Conservation (phyloP, 2,797 vertebrate species). For the Coluber constrictor region DNA sequence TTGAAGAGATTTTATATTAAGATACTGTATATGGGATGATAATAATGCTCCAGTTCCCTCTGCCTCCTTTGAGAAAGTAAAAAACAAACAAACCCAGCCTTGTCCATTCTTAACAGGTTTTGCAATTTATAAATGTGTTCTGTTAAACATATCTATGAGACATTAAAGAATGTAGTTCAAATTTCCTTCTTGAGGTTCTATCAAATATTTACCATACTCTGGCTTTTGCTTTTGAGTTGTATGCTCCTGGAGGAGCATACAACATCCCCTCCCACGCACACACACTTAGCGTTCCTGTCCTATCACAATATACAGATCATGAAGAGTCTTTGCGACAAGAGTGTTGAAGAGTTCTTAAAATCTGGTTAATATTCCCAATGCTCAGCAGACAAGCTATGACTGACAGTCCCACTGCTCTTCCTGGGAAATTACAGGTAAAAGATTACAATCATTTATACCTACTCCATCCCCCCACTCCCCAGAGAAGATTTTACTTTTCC, state of each 20-base stretch:
- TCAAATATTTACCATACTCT: not conserved
- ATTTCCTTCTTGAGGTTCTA: not conserved
- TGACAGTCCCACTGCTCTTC: not conserved
- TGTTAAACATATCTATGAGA: not conserved
- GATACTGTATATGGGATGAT: not conserved
- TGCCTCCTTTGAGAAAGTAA: not conserved
- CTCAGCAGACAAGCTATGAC: not conserved
- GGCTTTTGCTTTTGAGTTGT: not conserved
- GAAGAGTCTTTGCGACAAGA: not conserved
- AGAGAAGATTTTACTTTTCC: not conserved
- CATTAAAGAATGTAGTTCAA: not conserved
- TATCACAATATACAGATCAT: not conserved
- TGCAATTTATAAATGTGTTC: not conserved
- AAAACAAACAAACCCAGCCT: not conserved
- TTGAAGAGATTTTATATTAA: constrained; percentile 3
- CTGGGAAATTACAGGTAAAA: not conserved
- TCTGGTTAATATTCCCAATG: not conserved
- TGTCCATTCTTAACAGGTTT: not conserved
- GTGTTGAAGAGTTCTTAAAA: not conserved
- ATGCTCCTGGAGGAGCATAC: not conserved
- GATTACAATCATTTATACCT: not conserved
- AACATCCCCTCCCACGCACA: too few species aligned
- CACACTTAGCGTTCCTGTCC: not conserved
- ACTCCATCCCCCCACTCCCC: not conserved
- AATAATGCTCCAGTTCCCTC: not conserved